Percentiles rank a stretch among this genome's conserved stretches.
phyloP scores from a whole-genome alignment of 1,140 invertebrate species.

The Leptinotarsa defecta region DNA sequence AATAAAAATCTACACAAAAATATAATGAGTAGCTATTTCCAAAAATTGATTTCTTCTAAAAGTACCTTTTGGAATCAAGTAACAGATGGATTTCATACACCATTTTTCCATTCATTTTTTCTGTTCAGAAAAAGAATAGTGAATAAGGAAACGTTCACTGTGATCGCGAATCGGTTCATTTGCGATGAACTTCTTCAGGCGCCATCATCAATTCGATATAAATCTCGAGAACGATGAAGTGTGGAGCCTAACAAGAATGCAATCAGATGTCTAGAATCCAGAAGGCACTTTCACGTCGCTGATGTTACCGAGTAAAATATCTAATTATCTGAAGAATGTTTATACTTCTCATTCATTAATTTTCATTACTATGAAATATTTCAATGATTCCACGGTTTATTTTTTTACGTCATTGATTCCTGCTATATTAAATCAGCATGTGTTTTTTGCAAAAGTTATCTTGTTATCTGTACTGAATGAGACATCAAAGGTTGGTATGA shows the following conservation, averaged over 20 bases:
- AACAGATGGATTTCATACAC: no score
- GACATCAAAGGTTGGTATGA: no score
- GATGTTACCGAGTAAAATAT: background rate
- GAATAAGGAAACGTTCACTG: background rate
- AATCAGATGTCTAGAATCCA: conserved; percentile 19
- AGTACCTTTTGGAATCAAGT: no score
- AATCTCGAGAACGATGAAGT: conserved; percentile 20
- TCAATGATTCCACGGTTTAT: background rate
- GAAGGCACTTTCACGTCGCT: conserved; percentile 14
- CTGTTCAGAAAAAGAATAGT: no score
- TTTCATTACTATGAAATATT: background rate
- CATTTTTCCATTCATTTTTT: no score
- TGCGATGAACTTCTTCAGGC: conserved; percentile 14
- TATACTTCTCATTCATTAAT: background rate
- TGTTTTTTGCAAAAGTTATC: no score
- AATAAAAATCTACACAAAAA: no score
- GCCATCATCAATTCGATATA: conserved; percentile 17
- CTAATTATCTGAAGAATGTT: background rate
- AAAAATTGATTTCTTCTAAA: no score
- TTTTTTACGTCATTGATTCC: background rate
- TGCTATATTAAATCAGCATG: background rate
- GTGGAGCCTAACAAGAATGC: conserved; percentile 24
- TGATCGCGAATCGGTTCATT: background rate
- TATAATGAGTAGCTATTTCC: no score
- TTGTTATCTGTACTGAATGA: no score